Base-by-base conservation (phyloP, 1,140 invertebrate genomes). In the Lamellibrachia luymesi region DNA sequence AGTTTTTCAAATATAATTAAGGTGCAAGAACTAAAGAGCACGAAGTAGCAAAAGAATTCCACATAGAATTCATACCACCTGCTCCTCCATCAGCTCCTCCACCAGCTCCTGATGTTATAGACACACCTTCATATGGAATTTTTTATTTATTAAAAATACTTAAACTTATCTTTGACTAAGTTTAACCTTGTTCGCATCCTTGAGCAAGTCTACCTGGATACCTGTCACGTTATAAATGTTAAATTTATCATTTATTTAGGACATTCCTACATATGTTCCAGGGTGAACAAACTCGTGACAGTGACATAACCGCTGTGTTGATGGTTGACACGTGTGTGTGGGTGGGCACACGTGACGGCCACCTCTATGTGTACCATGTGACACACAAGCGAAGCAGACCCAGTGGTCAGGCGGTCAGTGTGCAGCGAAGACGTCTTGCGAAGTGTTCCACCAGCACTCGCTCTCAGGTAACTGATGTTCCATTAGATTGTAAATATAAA, bases 301-400 rank as follows among this genome's bases (percentile, higher is more conserved):
- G 6, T 80, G 64, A 22, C 64, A 80, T 80, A 10, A 80, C 64
- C 5, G 64, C 64, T 22, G 64, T 80, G 25, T 94, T 97, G 17
- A 96, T 96, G 89, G 94, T 96, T 93, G 96, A 96, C 27, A 95
- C 96, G 90, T 95, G 95, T 25, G 95, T 97, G 27, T 96, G 96
- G 96, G 95, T 97, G n/a, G 97, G 97, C 17, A 97, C 97, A 27
- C 96, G 96, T 8, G 97, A 97, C 93, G 97, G 97, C 51, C 96
- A 96, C 94, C 94, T 97, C 4, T 96, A 97, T 92, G 95, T 97
- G 27, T 97, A 97, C 64, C 64, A 80, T 10, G 17, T 80, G 64
- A 80, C 64, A 80, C 64, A 80, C 13, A 80, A 22, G 17, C 64
- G 64, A 80, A 80, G 64, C 64, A 10, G 64, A 80, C 13, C 64